Evolutionary conservation across 2,113 vertebrate genomes (phyloP).

Genomic region (Phycodurus eques): DNA sequence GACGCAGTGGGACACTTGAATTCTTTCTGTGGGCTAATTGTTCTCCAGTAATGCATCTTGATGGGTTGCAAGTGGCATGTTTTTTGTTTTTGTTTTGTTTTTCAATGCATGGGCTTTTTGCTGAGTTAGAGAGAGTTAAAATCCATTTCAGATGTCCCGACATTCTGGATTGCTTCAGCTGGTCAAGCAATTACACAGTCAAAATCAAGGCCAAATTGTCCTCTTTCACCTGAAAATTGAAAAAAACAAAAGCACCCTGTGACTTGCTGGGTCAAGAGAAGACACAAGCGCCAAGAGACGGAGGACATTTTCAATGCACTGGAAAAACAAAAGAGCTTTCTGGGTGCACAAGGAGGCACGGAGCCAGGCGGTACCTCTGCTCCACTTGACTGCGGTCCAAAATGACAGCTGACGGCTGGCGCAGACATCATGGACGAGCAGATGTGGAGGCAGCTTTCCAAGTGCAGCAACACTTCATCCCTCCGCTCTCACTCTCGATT

Average conservation of each 20-base stretch:
- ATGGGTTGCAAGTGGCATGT: constrained; percentile 63
- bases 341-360: constrained; percentile 51
- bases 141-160: not conserved
- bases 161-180: constrained; percentile 30
- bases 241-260: not conserved
- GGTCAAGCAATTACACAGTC: constrained; percentile 18
- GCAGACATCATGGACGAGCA: constrained; percentile 74
- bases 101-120: not conserved
- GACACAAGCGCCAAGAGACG: not conserved
- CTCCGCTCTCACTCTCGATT: constrained; percentile 43
- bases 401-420: constrained; percentile 76
- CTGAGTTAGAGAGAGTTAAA: constrained; percentile 5
- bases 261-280: constrained; percentile 8
- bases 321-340: constrained; percentile 49
- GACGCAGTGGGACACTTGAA: constrained; percentile 72
- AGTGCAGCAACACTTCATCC: constrained; percentile 63
- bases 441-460: constrained; percentile 79
- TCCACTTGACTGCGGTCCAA: constrained; percentile 78
- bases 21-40: constrained; percentile 70
- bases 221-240: not conserved
- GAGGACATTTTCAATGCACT: constrained; percentile 19
- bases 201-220: not conserved
- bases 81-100: constrained; percentile 61
- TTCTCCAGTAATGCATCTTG: constrained; percentile 69
- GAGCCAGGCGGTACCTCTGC: constrained; percentile 67